These are phyloP conservation scores for Cryptus viduatorius DNA, from an alignment of 2,888 invertebrate species.

Conservation along the genomic window DNA sequence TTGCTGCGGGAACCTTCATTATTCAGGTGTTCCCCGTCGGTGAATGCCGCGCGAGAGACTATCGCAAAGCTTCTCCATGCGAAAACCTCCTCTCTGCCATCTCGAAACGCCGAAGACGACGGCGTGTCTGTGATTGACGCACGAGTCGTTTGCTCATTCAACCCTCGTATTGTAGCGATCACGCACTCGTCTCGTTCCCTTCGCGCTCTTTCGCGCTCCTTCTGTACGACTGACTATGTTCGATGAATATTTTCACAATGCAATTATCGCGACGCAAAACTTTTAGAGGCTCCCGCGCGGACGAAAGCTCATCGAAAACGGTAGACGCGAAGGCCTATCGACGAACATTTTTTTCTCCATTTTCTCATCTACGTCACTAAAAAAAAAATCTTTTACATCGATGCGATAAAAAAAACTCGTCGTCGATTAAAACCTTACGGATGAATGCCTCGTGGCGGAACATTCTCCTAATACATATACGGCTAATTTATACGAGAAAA, in stretches of 20 bases:
- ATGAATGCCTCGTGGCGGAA: neutral
- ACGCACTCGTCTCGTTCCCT: constrained; percentile 46
- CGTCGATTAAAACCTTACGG: neutral
- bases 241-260: constrained; percentile 77
- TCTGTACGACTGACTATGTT: constrained; percentile 73
- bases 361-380: constrained; percentile 21
- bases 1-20: constrained; percentile 1
- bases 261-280: constrained; percentile 74
- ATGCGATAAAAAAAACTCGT: neutral
- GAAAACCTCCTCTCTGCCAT: neutral
- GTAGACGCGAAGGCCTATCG: constrained; percentile 12
- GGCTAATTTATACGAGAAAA: constrained; percentile 3
- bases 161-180: constrained; percentile 71
- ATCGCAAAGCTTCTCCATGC: neutral
- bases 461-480: neutral
- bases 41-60: neutral
- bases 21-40: neutral
- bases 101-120: constrained; percentile 59
- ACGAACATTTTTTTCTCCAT: constrained; percentile 1
- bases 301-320: constrained; percentile 14
- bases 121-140: constrained; percentile 70
- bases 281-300: constrained; percentile 34
- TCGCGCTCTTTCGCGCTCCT: constrained; percentile 52
- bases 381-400: neutral
- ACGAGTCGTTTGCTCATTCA: constrained; percentile 71